Evolutionary conservation across 2,113 vertebrate genomes (phyloP).

Genomic region (Madoqua kirkii): DNA sequence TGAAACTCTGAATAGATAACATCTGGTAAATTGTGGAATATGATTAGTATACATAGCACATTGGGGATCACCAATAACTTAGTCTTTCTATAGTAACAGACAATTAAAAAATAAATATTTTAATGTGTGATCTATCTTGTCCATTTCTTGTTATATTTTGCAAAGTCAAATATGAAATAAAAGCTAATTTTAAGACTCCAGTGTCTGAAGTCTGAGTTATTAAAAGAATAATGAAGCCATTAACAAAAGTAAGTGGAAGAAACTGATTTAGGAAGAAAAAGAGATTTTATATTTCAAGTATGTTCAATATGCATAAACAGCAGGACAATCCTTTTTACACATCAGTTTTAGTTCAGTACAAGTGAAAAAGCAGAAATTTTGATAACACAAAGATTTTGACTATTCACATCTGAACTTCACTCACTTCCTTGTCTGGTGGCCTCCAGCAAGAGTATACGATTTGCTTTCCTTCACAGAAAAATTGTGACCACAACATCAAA

Average conservation of each 20-base stretch:
- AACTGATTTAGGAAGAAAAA: neutral
- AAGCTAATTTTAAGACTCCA: neutral
- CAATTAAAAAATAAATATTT: neutral
- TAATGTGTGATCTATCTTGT: neutral
- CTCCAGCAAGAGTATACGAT: neutral
- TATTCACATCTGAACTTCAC: neutral
- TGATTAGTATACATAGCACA: rapidly evolving
- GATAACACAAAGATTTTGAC: neutral
- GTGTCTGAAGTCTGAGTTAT: neutral
- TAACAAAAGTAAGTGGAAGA: neutral
- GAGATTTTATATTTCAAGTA: neutral
- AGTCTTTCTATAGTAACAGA: neutral
- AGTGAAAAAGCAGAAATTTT: neutral
- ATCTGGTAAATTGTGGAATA: neutral
- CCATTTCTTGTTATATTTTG: neutral
- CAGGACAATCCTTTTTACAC: neutral
- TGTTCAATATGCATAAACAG: neutral
- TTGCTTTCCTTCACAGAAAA: neutral
- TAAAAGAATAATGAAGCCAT: neutral
- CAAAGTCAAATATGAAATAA: neutral
- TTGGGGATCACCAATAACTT: neutral
- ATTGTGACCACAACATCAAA: neutral
- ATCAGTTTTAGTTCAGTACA: neutral
- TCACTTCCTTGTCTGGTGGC: neutral
- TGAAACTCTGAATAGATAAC: neutral